These are phyloP conservation scores for Scartelaos histophorus DNA, from an alignment of 2,113 vertebrate genomes.

Conservation along the genomic window DNA sequence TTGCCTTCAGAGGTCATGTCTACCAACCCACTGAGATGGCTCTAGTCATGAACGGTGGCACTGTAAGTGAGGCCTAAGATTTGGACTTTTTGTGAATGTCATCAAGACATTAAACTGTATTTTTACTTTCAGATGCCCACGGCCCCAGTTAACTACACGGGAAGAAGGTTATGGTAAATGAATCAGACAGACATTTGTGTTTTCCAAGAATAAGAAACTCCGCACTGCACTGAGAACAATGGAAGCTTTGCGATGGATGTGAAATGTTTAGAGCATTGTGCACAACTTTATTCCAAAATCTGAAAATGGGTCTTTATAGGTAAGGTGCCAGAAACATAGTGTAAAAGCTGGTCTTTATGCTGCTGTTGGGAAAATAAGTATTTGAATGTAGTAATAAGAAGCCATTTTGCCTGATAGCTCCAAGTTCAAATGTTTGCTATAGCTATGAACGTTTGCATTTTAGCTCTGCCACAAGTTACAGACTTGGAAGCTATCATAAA, in stretches of 20 bases:
- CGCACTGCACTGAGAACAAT: slow-evolving; percentile 14
- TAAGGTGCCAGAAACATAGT: background rate
- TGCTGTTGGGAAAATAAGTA: background rate
- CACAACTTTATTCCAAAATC: background rate
- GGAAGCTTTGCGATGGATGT: slow-evolving; percentile 8
- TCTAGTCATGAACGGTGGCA: slow-evolving; percentile 94
- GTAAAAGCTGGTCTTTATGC: slow-evolving; percentile 6
- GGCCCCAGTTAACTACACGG: slow-evolving; percentile 95
- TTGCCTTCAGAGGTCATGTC: slow-evolving; percentile 94
- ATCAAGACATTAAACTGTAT: background rate
- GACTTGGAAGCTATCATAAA: background rate
- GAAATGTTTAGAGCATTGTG: slow-evolving; percentile 32
- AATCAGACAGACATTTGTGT: slow-evolving; percentile 8
- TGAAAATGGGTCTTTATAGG: background rate
- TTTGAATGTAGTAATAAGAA: slow-evolving; percentile 18
- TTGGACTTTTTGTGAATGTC: background rate
- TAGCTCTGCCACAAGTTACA: background rate
- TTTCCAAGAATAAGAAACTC: slow-evolving; percentile 21
- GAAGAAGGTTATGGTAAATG: slow-evolving; percentile 93
- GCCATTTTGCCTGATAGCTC: slow-evolving; percentile 12
- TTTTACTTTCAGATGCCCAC: slow-evolving; percentile 89
- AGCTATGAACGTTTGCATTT: slow-evolving; percentile 3
- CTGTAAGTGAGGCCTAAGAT: slow-evolving; percentile 78
- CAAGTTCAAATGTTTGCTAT: slow-evolving; percentile 2
- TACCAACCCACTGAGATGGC: slow-evolving; percentile 99